These are phyloP conservation scores for Eurystomus glaucurus DNA, from an alignment of 2,797 vertebrate species.

Conservation along the genomic window DNA sequence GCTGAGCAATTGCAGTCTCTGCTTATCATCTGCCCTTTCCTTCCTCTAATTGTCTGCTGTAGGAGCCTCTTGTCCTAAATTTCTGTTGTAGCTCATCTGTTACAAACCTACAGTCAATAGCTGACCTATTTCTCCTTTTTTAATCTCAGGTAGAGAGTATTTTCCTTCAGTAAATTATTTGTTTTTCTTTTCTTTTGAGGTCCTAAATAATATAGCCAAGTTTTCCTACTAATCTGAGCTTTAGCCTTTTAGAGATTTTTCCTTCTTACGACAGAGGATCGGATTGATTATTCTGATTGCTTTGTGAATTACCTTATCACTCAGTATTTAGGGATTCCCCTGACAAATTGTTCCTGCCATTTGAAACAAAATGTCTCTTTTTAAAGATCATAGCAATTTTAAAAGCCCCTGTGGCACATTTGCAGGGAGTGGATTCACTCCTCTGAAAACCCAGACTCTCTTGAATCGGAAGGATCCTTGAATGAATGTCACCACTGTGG, in stretches of 20 bases:
- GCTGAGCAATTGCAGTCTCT: background rate
- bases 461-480: background rate
- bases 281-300: background rate
- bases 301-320: background rate
- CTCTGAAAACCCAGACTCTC: background rate
- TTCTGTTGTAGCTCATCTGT: constrained; percentile 12
- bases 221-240: background rate
- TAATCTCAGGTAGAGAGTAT: background rate
- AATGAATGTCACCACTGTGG: background rate
- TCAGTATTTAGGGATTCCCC: background rate
- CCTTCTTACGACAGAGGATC: background rate
- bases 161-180: background rate
- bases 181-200: background rate
- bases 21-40: background rate
- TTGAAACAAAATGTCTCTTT: background rate
- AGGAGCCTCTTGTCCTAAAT: constrained; percentile 2
- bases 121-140: constrained; percentile 53
- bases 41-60: constrained; percentile 32
- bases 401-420: background rate
- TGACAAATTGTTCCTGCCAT: background rate
- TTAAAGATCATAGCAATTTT: background rate
- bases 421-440: background rate
- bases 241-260: background rate
- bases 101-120: constrained; percentile 16
- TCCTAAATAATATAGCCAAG: background rate